phyloP scores from a whole-genome alignment of 2,888 invertebrate species.

The Liodrosophila aerea region DNA sequence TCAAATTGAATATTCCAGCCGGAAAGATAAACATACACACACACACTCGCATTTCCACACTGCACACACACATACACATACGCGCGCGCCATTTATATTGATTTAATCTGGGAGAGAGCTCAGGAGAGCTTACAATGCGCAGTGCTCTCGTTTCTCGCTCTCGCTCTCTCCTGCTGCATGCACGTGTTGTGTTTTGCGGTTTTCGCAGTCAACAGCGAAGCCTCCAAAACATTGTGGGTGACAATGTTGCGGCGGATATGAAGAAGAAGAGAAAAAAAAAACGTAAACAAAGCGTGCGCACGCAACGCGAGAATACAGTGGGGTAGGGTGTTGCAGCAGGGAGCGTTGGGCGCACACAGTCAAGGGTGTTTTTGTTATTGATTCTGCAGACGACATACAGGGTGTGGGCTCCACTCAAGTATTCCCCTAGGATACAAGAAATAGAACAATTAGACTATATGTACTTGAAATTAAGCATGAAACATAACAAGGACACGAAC shows the following conservation, averaged over 20 bases:
- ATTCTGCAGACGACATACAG: conserved; percentile 64
- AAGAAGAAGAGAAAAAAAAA: conserved; percentile 44
- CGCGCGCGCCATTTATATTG: conserved; percentile 50
- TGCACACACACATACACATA: conserved; percentile 8
- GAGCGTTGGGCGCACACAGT: conserved; percentile 28
- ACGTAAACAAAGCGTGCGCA: conserved; percentile 76
- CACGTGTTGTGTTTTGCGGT: conserved; percentile 70
- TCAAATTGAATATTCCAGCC: conserved; percentile 14
- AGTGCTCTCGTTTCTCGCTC: conserved; percentile 21
- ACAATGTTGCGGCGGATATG: conserved; percentile 26
- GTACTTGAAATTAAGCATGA: too few species aligned
- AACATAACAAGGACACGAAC: too few species aligned
- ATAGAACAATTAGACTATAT: not conserved
- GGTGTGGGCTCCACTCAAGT: conserved; percentile 38
- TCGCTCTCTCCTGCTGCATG: conserved; percentile 23
- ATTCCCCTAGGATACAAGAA: conserved; percentile 17
- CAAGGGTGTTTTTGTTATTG: conserved; percentile 65
- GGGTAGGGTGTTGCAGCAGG: conserved; percentile 57
- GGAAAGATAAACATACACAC: conserved; percentile 38
- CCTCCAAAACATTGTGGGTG: conserved; percentile 57
- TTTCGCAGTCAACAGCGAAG: conserved; percentile 56
- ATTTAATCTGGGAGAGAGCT: conserved; percentile 60
- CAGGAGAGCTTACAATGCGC: conserved; percentile 14
- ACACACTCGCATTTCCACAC: too few species aligned
- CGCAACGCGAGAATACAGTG: conserved; percentile 62